These are phyloP conservation scores for Notarius quadriscutis DNA, from an alignment of 2,113 vertebrate genomes.

Conservation along the genomic window DNA sequence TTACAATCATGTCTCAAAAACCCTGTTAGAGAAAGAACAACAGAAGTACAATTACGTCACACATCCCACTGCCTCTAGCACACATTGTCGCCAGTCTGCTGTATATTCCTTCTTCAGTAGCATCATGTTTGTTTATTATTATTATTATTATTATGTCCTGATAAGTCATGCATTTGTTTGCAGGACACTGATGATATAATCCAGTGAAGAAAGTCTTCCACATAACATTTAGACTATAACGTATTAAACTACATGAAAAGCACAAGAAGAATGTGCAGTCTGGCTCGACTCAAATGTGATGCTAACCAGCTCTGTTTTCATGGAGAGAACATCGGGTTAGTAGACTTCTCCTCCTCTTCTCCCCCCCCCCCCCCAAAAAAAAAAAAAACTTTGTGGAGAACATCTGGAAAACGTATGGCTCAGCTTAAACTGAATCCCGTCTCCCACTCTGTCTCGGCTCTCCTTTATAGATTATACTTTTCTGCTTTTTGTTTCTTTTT, in stretches of 20 bases:
- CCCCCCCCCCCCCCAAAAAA: neutral
- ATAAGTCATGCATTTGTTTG: neutral
- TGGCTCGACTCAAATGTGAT: neutral
- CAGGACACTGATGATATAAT: neutral
- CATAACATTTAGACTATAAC: neutral
- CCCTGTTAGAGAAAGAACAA: neutral
- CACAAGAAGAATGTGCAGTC: neutral
- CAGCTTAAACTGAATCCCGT: conserved; percentile 30
- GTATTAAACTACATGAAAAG: neutral
- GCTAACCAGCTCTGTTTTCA: conserved; percentile 24
- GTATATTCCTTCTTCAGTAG: neutral
- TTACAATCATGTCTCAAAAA: neutral
- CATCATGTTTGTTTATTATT: neutral
- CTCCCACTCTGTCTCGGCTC: conserved; percentile 2
- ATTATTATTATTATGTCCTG: neutral
- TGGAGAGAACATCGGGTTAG: conserved; percentile 3
- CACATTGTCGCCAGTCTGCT: neutral
- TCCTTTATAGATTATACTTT: conserved; percentile 14
- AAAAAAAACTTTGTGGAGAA: conserved; percentile 52
- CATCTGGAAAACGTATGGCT: conserved; percentile 66
- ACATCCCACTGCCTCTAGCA: neutral
- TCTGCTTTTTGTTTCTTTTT: conserved; percentile 35
- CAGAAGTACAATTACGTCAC: neutral
- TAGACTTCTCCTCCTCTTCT: neutral
- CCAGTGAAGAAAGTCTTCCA: neutral